Evolutionary conservation across 2,888 invertebrate species (phyloP), one percentile per base, ranked within the genome.

Genomic region (Drosophila neonasuta): DNA sequence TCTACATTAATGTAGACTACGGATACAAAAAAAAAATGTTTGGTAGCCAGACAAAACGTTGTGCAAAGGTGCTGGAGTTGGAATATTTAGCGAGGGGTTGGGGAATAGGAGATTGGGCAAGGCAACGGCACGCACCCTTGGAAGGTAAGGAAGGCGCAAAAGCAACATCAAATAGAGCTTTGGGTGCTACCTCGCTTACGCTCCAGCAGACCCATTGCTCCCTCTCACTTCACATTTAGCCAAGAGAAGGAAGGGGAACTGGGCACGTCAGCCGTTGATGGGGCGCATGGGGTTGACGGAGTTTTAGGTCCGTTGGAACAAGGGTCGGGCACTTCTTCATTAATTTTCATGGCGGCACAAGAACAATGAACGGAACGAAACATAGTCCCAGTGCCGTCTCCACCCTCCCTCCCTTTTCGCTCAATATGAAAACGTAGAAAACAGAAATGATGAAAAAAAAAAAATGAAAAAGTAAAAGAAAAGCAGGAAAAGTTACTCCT

Each of bases 241-340:
- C 45, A 29, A 51, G 36, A 3, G 9, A 9, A 9, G 32, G 32
- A 3, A 6, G 42, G 46, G 41, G 10, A 52, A 59, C 49, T 49
- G 73, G 52, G 59, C 63, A 66, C 62, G 85, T 72, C 84, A 70
- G 81, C 58, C 20, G 13, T 13, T 13, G 63, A 55, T 24, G 70
- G 30, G 70, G 30, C 55, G 54, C 51, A 58, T n/a, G 45, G 17
- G 20, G 29, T 9, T 52, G 55, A 36, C 52, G 68, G 80, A 80
- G 75, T 84, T 80, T 80, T 86, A 84, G 80, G 84, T 78, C 73
- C 76, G 79, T 69, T 76, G 86, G 67, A 75, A 85, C 85, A 84
- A 76, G 84, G 85, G 84, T 84, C 86, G 88, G 88, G 88, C 87
- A 88, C 85, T 88, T 85, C 85, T 85, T 85, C 85, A 85, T 85